Evolutionary conservation across 2,797 vertebrate species (phyloP), one percentile per base, ranked within the genome.

Genomic region (Loris lydekkerianus): DNA sequence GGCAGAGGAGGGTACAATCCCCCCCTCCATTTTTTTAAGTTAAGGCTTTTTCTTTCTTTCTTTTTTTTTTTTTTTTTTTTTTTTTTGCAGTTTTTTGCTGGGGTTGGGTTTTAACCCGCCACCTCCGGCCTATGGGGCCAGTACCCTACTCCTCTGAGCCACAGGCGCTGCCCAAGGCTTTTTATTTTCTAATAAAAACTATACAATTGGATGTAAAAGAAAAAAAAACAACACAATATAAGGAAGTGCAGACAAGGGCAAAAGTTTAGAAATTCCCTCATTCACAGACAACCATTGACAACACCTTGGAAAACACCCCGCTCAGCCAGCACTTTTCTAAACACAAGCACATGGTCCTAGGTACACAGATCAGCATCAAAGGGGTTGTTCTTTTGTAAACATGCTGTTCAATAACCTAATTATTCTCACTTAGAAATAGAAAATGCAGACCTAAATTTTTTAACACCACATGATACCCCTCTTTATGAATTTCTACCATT

Each of bases 361-460:
- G 10, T 40, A 69, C 15, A 31, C 40, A 86, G 8, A 73, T 63
- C 3, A 49, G 29, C 18, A 56, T 56, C 23, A 3, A 43, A 81
- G 37, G 4, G 29, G 7, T 90, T 61, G 5, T 27, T 3, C 89
- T 67, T 78, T 89, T 46, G 43, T 72, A 81, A 85, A 40, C 61
- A 15, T 3, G 82, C 56, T 86, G 70, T 56, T 89, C 40, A 13
- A 29, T 70, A 56, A 61, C 11, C 90, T 86, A 49, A 73, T 86
- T 85, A 73, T 78, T 95, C 61, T 77, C 58, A 94, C 40, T 95
- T 37, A 73, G 86, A 96, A 88, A 46, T 20, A 72, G 31, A 82
- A 70, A 89, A 72, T 40, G 20, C 17, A 75, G 56, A 18, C 70
- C 25, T 63, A 75, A 92, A 13, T 70, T 76, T 61, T 67, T 72